phyloP scores from a whole-genome alignment of 1,140 invertebrate genomes.

The Polypedilum vanderplanki region DNA sequence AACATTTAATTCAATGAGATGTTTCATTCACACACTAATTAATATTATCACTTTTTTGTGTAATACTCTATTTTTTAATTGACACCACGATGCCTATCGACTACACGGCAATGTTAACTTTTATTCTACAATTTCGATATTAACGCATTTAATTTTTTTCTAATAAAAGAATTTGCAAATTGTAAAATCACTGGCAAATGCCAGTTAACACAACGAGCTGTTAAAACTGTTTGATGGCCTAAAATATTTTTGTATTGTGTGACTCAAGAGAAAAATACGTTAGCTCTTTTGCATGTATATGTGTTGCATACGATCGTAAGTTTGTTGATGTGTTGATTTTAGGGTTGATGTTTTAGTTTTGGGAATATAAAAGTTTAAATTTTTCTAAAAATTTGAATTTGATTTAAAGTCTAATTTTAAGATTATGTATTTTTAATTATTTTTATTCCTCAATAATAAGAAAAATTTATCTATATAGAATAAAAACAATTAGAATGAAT shows the following conservation, averaged over 20 bases:
- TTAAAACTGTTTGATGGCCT: constrained; percentile 25
- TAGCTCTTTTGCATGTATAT: background rate
- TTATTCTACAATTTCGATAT: too few relatives aligned
- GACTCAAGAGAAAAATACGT: constrained; percentile 25
- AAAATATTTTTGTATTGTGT: background rate
- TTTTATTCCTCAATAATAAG: background rate
- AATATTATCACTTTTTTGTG: too few relatives aligned
- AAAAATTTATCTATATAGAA: background rate
- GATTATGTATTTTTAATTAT: background rate
- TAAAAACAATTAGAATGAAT: background rate
- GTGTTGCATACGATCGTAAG: constrained; percentile 20
- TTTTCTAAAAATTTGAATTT: background rate
- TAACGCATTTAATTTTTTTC: too few relatives aligned
- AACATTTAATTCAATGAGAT: too few relatives aligned
- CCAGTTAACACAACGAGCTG: constrained; percentile 17
- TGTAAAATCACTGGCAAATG: background rate
- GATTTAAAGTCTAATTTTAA: background rate
- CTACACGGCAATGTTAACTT: too few relatives aligned
- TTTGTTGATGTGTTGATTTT: background rate
- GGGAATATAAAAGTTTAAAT: background rate
- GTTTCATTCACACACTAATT: too few relatives aligned
- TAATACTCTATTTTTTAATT: too few relatives aligned
- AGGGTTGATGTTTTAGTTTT: background rate
- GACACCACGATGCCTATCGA: too few relatives aligned
- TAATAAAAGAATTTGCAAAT: background rate